These are phyloP conservation scores for Probaryconus sp. DNA, from an alignment of 1,140 invertebrate genomes.

Conservation along the genomic window DNA sequence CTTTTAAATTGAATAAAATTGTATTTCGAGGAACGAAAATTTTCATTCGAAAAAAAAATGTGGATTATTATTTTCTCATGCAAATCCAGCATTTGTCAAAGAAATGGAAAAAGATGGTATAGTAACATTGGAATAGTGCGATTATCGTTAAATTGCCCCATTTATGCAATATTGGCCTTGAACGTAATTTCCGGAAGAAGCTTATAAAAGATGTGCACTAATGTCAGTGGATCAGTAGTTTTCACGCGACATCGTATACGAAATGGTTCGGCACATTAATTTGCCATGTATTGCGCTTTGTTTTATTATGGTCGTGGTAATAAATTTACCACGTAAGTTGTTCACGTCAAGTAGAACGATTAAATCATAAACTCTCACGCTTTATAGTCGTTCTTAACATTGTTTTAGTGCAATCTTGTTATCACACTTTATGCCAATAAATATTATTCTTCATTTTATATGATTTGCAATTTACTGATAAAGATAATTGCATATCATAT, in stretches of 20 bases:
- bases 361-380: too few species aligned
- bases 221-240: slow-evolving; percentile 54
- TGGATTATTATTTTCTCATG: neutral
- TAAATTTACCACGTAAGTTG: slow-evolving; percentile 59
- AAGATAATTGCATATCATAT: too few species aligned
- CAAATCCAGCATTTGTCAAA: neutral
- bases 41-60: too few species aligned
- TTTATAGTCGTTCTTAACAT: too few species aligned
- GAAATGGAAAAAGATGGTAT: slow-evolving; percentile 30
- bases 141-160: slow-evolving; percentile 59
- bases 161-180: slow-evolving; percentile 62
- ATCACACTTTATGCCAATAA: too few species aligned
- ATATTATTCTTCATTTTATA: too few species aligned
- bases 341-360: slow-evolving; percentile 14
- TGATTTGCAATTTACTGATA: too few species aligned
- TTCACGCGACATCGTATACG: slow-evolving; percentile 52
- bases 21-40: too few species aligned
- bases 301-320: slow-evolving; percentile 52
- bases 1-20: too few species aligned
- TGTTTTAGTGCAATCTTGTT: too few species aligned
- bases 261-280: slow-evolving; percentile 46
- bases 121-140: slow-evolving; percentile 50
- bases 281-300: slow-evolving; percentile 34
- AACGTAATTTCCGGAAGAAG: slow-evolving; percentile 62
- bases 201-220: slow-evolving; percentile 61